A percentile compares a stretch with the other conserved stretches of the same genome.
These are phyloP conservation scores for Eueides isabella DNA, from an alignment of 1,140 invertebrate genomes.

Conservation along the genomic window DNA sequence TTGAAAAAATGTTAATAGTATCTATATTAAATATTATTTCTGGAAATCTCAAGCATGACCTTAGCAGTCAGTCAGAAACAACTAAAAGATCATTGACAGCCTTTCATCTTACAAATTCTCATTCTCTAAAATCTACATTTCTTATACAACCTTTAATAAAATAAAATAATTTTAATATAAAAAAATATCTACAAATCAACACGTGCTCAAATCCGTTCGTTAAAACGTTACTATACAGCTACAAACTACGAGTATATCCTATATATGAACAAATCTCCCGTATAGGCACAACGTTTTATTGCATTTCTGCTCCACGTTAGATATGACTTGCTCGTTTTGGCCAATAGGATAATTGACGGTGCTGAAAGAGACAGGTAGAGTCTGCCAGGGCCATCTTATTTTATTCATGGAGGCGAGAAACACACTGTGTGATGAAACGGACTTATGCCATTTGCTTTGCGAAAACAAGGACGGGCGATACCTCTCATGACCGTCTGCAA, in stretches of 20 bases:
- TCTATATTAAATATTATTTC: too few species aligned
- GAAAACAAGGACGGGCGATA: slow-evolving; percentile 57
- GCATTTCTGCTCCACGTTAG: slow-evolving; percentile 57
- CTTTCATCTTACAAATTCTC: too few species aligned
- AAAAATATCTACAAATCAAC: slow-evolving; percentile 71
- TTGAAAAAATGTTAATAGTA: too few species aligned
- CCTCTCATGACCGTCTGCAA: slow-evolving; percentile 61
- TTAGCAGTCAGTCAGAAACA: too few species aligned
- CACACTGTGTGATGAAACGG: slow-evolving; percentile 56
- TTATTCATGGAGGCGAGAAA: slow-evolving; percentile 72
- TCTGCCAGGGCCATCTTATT: slow-evolving; percentile 65
- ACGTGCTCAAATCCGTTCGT: slow-evolving; percentile 54
- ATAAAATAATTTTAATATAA: neutral
- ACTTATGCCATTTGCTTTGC: slow-evolving; percentile 44
- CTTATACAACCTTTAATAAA: too few species aligned
- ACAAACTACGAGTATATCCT: slow-evolving; percentile 52
- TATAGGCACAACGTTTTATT: slow-evolving; percentile 68
- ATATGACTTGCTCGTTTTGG: slow-evolving; percentile 53
- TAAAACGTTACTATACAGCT: slow-evolving; percentile 65
- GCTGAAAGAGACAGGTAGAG: slow-evolving; percentile 62
- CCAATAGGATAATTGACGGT: slow-evolving; percentile 38
- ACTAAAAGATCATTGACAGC: too few species aligned
- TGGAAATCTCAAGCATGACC: too few species aligned
- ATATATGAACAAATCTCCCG: slow-evolving; percentile 63
- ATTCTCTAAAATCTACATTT: too few species aligned